Percentiles rank a stretch among this genome's conserved stretches.
phyloP scores from a whole-genome alignment of 2,888 invertebrate genomes.

The Mactromeris polynyma region DNA sequence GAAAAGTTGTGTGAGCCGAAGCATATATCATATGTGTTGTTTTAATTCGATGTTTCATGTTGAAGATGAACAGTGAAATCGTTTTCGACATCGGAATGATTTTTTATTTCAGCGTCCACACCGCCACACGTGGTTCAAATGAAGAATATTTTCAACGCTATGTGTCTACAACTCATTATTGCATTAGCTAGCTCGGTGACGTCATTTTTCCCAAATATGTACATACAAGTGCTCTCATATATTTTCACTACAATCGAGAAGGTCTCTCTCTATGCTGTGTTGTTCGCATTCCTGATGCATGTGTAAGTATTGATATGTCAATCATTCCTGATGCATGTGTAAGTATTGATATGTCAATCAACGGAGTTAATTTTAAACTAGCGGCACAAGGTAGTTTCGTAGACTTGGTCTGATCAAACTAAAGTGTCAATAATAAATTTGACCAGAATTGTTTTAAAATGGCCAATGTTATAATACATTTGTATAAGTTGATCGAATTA shows the following conservation, averaged over 20 bases:
- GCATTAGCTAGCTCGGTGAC: constrained; percentile 71
- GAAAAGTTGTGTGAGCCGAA: too few species aligned
- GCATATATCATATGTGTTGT: too few species aligned
- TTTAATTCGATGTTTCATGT: too few species aligned
- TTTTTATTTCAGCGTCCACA: constrained; percentile 63
- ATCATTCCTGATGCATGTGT: constrained; percentile 81
- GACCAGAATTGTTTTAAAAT: too few species aligned
- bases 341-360: constrained; percentile 69
- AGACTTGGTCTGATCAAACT: too few species aligned
- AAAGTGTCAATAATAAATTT: too few species aligned
- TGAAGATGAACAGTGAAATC: too few species aligned
- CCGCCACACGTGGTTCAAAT: constrained; percentile 74
- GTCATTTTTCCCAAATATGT: constrained; percentile 67
- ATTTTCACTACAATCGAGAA: constrained; percentile 74
- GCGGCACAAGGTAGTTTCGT: too few species aligned
- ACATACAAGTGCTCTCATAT: constrained; percentile 70
- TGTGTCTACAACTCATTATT: constrained; percentile 70
- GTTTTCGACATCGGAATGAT: too few species aligned
- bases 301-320: constrained; percentile 76
- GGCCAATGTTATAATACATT: too few species aligned
- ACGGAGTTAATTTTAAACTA: too few species aligned
- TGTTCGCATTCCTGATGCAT: constrained; percentile 78
- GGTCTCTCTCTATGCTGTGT: constrained; percentile 72
- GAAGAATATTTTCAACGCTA: constrained; percentile 74
- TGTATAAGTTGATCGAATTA: too few species aligned